Base-by-base conservation (phyloP, 2,113 vertebrate species). In the Deroptyus accipitrinus region DNA sequence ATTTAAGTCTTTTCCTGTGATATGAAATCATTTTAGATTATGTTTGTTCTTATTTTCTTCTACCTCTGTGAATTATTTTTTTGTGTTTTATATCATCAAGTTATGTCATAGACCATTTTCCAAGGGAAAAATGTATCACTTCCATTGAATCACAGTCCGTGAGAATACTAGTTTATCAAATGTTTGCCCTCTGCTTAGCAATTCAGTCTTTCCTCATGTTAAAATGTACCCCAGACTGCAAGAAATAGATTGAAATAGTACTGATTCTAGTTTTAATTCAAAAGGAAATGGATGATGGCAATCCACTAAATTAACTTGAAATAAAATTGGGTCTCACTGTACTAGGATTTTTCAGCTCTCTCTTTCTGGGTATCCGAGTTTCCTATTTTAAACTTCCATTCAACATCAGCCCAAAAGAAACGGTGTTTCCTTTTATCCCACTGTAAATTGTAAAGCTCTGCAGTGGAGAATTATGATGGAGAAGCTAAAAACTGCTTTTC, bases 261-360 rank as follows among this genome's bases (percentile, higher is more conserved):
- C 17, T 90, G 33, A 33, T 90, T 24, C 57, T 86, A 48, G 22
- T 87, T 95, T 95, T 79, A 90, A 62, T 92, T 92, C 37, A 77
- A 83, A 83, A 93, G 7, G 6, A 77, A 86, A 37, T 20, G n/a
- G 15, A 62, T 85, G 37, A 96, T 44, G 86, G 73, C 10, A 92
- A 70, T 68, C 77, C 57, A 95, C 78, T 91, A 94, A 96, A 93
- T 94, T 95, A 95, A 94, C 78, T 93, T 95, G 57, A 76, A 95
- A 86, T 80, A 95, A 96, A 95, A 96, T 80, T 96, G 68, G 62
- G 70, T 92, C 85, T 88, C 48, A 37, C 33, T 83, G 5, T 92
- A 70, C 41, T 30, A 63, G 6, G 83, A 86, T 49, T 86, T 94
- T 77, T 95, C 52, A 92, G 17, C n/a, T 83, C 37, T 80, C n/a